Evolutionary conservation across 1,140 invertebrate species (phyloP), one percentile per base, ranked within the genome.

Genomic region (Aricia agestis): DNA sequence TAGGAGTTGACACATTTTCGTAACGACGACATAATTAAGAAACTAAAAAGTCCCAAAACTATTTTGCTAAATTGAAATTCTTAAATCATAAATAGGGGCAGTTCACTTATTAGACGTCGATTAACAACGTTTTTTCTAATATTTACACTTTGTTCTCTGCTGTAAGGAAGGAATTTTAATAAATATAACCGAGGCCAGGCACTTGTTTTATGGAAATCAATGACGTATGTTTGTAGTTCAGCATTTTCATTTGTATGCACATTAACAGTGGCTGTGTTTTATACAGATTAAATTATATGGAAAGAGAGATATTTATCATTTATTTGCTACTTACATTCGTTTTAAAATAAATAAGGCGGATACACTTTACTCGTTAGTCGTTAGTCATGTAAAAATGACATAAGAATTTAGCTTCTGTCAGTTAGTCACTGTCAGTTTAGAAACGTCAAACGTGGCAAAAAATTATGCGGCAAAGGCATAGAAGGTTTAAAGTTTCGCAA

Each of bases 1-100:
- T 45, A 86, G 81, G 77, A 80, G 82, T 75, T 88, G 87, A 89
- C 89, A 91, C 83, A 91, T 89, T 83, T 89, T 83, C 81, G 72
- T 89, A 89, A 90, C 84, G 84, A 81, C 67, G 65, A 73, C 81
- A 91, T 25, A 25, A 89, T 91, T 89, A 89, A 84, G 74, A 80
- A 78, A 72, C 72, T 58, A 76, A 79, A 80, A 66, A 61, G n/a
- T n/a, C n/a, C n/a, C 61, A 10, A 69, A 41, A 41, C 59, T 58
- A 31, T 45, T 17, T 58, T 58, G 45, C 0, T 15, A 19, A 57
- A 68, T 58, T 69, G 71, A 65, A 66, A 32, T 73, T 68, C 42
- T 18, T n/a, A 25, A 25, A 10, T 31, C 66, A 61, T 10, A 57
- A 7, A 4, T 10, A 68, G 19, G 52, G 17, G 52, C 52, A 68